Evolutionary conservation across 2,113 vertebrate genomes (phyloP), one percentile per base, ranked within the genome.

Genomic region (Lota lota): DNA sequence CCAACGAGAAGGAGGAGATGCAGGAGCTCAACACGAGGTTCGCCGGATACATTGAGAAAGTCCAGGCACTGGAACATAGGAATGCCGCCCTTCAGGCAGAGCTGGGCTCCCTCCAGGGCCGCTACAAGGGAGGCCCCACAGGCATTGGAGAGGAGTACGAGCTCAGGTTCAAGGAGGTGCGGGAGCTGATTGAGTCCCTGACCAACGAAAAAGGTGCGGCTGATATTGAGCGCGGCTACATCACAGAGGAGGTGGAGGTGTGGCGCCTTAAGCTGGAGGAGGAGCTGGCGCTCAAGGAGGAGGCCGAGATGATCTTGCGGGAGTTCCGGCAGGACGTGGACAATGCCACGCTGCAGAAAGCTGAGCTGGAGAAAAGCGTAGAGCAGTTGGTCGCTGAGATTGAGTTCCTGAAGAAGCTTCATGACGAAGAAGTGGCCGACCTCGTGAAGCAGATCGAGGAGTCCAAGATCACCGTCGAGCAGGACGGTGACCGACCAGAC

Each of bases 251-350:
- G 70, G 79, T 74, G 0, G 91, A 92, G 66, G 85, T 85, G 64
- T 93, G 91, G 90, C 90, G 83, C 72, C 77, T 88, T 51, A 94
- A 92, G 64, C 80, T 91, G 68, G 92, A 93, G 21, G 92, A 94
- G 64, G 92, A 94, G 76, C 63, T 93, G 28, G 79, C 84, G 0
- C 90, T 94, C 0, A 93, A 89, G 87, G 92, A 91, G 62, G 92
- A 93, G 68, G 93, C 93, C 0, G 92, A 93, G 72, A 85, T 88
- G 67, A 94, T 92, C 72, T 81, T 92, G 65, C 87, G 76, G 6
- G 91, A 94, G 85, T 94, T 93, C 79, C 89, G 87, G 8, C 88
- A 93, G 78, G 91, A 93, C 10, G 89, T 92, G 2, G 92, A 93
- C 64, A 88, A 87, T 0, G 92, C 92, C 54, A 92, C 90, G 0